phyloP scores from a whole-genome alignment of 2,113 vertebrate genomes.

The Recurvirostra avosetta region DNA sequence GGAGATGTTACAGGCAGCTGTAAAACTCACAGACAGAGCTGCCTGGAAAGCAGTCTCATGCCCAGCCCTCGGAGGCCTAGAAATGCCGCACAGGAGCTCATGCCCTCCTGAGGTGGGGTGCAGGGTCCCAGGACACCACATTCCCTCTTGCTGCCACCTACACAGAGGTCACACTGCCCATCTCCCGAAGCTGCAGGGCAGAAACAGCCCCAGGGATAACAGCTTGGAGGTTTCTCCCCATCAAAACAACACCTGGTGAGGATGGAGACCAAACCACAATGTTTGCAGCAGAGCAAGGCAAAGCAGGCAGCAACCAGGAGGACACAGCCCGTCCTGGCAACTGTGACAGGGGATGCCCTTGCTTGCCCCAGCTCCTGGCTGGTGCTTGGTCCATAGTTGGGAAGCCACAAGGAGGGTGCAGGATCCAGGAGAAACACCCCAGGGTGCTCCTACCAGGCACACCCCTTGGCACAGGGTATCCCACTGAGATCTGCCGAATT shows the following conservation, averaged over 20 bases:
- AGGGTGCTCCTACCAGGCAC: background rate
- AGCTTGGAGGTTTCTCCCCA: background rate
- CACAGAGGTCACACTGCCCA: background rate
- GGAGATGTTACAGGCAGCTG: constrained; percentile 7
- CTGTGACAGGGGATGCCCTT: background rate
- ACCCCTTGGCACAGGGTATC: background rate
- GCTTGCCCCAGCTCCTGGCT: background rate
- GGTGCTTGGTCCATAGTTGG: background rate
- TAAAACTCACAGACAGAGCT: background rate
- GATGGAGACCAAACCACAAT: background rate
- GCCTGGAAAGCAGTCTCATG: background rate
- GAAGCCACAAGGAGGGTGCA: background rate
- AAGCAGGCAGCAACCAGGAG: background rate
- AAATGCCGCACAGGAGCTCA: fast-evolving
- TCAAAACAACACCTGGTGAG: background rate
- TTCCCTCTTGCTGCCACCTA: background rate
- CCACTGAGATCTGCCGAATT: background rate
- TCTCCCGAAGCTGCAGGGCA: background rate
- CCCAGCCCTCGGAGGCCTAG: background rate
- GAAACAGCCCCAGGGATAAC: background rate
- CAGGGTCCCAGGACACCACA: background rate
- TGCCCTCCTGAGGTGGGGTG: background rate
- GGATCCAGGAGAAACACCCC: background rate
- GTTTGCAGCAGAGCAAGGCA: background rate
- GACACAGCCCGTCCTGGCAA: background rate